Conservation (phyloP, 2,888 invertebrate genomes). For the Sarcophaga subvicina region DNA sequence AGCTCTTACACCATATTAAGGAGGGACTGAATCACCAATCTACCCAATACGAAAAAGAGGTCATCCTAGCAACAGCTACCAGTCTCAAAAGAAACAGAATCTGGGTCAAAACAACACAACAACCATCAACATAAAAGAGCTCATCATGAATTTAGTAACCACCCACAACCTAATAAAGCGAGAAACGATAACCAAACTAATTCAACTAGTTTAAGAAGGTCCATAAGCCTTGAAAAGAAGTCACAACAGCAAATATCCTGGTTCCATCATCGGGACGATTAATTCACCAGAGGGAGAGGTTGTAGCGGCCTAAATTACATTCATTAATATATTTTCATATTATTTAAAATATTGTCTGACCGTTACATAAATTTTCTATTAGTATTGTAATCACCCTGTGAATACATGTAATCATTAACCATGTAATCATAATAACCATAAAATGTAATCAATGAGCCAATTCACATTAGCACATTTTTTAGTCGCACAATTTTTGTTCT, state of each 20-base stretch:
- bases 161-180: background rate
- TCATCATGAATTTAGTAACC: too few species aligned
- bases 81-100: too few species aligned
- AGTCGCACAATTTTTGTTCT: too few species aligned
- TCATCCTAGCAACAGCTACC: background rate
- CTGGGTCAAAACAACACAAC: background rate
- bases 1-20: background rate
- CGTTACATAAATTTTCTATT: background rate
- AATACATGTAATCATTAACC: too few species aligned
- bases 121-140: background rate
- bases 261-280: constrained; percentile 4
- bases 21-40: background rate
- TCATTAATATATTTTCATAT: too few species aligned
- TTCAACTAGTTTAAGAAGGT: background rate
- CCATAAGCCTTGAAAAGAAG: background rate
- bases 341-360: too few species aligned
- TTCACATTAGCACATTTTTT: too few species aligned
- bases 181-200: background rate
- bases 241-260: too few species aligned
- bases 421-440: too few species aligned
- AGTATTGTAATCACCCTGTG: too few species aligned
- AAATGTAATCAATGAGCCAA: too few species aligned
- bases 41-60: constrained; percentile 8
- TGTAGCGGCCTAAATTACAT: background rate
- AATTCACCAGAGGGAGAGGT: constrained; percentile 27